A percentile compares a stretch with the other conserved stretches of the same genome.
Evolutionary conservation across 2,113 vertebrate genomes (phyloP).

Genomic region (Plestiodon gilberti): DNA sequence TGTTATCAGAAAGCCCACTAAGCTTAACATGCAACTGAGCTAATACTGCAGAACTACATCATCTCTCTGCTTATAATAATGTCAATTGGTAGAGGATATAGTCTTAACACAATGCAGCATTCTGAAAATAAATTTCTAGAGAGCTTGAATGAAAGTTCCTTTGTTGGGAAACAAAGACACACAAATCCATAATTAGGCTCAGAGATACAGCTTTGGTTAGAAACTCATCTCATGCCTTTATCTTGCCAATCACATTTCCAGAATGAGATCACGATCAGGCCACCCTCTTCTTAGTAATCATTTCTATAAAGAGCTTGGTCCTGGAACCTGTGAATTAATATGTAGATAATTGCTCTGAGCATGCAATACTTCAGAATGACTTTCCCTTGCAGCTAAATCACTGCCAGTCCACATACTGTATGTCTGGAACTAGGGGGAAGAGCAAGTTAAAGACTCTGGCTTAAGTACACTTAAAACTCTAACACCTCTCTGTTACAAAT

Average conservation of each 20-base stretch:
- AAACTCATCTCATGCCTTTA: background rate
- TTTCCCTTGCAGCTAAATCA: background rate
- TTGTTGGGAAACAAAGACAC: background rate
- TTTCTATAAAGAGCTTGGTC: background rate
- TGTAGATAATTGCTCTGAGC: background rate
- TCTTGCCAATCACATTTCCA: background rate
- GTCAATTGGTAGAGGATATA: slow-evolving; percentile 53
- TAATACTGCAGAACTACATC: slow-evolving; percentile 2
- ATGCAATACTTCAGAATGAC: background rate
- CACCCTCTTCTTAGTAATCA: background rate
- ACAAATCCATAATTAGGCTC: background rate
- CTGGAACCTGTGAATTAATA: background rate
- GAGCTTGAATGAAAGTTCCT: slow-evolving; percentile 9
- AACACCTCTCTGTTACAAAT: background rate
- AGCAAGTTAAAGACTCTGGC: background rate
- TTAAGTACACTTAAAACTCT: background rate
- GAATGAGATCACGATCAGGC: background rate
- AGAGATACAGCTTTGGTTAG: background rate
- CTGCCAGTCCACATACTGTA: background rate
- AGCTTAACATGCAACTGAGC: slow-evolving; percentile 36
- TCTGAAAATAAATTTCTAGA: slow-evolving; percentile 42
- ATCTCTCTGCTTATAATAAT: background rate
- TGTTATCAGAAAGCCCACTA: slow-evolving; percentile 4
- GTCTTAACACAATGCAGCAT: background rate
- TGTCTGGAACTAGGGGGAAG: background rate